phyloP scores from a whole-genome alignment of 1,140 invertebrate genomes.

The Vollenhovia emeryi region DNA sequence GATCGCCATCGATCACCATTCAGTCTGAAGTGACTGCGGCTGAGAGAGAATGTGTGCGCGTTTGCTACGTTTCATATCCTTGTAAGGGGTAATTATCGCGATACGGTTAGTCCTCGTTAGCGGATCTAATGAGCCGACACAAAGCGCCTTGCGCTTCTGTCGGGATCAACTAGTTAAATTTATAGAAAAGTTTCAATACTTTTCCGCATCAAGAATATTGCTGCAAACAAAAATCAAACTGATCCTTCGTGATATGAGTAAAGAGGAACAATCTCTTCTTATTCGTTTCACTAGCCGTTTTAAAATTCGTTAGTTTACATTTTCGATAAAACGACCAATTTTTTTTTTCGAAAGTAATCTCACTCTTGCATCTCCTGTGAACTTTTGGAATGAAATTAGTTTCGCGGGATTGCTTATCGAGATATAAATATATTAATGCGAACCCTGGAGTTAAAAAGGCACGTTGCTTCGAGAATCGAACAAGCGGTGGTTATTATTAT shows the following conservation, averaged over 20 bases:
- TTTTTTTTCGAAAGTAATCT: not conserved
- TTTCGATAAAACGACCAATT: too few relatives aligned
- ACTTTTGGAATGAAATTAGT: not conserved
- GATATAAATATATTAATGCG: not conserved
- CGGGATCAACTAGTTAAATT: constrained; percentile 39
- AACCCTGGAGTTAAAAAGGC: not conserved
- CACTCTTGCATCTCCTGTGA: not conserved
- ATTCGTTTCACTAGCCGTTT: not conserved
- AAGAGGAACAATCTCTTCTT: not conserved
- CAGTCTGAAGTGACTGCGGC: constrained; percentile 6
- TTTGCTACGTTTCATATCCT: constrained; percentile 54
- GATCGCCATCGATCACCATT: constrained; percentile 61
- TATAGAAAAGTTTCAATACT: not conserved
- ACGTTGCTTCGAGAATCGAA: not conserved
- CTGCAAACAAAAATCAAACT: not conserved
- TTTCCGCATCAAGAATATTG: not conserved
- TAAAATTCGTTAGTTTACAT: too few relatives aligned
- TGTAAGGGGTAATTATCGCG: constrained; percentile 75
- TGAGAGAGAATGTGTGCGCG: constrained; percentile 2
- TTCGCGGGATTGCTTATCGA: not conserved
- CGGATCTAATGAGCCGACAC: constrained; percentile 64
- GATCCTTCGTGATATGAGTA: not conserved
- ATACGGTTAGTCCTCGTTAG: constrained; percentile 70
- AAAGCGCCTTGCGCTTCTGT: constrained; percentile 57
- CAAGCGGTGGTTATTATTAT: not conserved